Evolutionary conservation across 2,113 vertebrate species (phyloP).

Genomic region (Phrynocephalus versicolor): DNA sequence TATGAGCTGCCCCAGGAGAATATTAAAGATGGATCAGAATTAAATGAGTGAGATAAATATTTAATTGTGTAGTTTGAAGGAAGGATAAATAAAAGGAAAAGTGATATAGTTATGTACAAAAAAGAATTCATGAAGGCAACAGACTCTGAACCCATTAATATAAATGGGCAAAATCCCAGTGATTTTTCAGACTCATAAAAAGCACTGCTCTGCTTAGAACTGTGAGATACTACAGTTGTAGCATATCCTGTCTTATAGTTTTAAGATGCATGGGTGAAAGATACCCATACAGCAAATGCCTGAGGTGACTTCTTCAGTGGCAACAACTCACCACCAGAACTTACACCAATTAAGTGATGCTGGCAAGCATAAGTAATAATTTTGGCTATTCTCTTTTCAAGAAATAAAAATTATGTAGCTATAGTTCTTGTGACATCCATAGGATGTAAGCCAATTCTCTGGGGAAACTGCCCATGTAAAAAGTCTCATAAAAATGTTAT

Average conservation of each 20-base stretch:
- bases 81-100: slow-evolving; percentile 10
- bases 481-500: neutral
- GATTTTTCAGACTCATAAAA: neutral
- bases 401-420: neutral
- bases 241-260: neutral
- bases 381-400: neutral
- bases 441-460: neutral
- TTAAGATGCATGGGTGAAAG: neutral
- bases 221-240: neutral
- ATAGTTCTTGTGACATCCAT: neutral
- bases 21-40: slow-evolving; percentile 33
- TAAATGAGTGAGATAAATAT: slow-evolving; percentile 45
- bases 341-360: neutral
- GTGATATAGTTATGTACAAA: neutral
- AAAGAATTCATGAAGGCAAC: neutral
- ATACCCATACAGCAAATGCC: neutral
- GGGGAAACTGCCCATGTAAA: neutral
- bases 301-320: no score
- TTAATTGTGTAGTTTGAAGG: slow-evolving; percentile 24
- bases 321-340: no score
- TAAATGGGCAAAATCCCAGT: neutral
- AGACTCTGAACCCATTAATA: neutral
- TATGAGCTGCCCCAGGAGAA: slow-evolving; percentile 39
- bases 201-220: neutral
- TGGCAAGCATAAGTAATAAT: neutral